These are phyloP conservation scores for Prunella fulvescens DNA, from an alignment of 2,113 vertebrate species.

Conservation along the genomic window DNA sequence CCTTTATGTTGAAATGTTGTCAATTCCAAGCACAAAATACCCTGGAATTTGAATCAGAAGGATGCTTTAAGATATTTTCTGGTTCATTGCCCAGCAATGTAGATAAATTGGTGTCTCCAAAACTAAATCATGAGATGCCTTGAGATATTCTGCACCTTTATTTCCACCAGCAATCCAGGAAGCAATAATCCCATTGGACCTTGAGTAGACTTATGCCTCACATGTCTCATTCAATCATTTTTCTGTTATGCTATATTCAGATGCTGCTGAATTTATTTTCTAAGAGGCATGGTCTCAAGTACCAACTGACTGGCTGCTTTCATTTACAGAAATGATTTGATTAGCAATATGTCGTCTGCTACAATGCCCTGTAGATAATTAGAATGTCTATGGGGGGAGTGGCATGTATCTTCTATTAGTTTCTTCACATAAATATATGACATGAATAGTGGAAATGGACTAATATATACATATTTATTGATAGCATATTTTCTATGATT, in stretches of 20 bases:
- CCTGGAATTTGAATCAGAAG: slow-evolving; percentile 17
- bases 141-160: background rate
- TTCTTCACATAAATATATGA: background rate
- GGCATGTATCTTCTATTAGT: background rate
- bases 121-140: background rate
- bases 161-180: background rate
- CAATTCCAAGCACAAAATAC: background rate
- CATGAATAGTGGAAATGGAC: background rate
- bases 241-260: background rate
- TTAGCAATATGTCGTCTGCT: background rate
- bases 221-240: background rate
- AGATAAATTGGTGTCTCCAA: background rate
- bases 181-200: background rate
- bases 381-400: accelerated
- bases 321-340: background rate
- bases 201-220: background rate
- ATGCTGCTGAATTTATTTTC: background rate
- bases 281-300: background rate
- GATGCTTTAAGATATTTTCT: background rate
- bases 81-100: background rate
- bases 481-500: background rate
- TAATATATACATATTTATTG: background rate
- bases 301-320: background rate
- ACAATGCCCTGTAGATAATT: background rate
- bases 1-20: background rate